Conservation (phyloP, 2,113 vertebrate species). For the Elephantulus edwardii region DNA sequence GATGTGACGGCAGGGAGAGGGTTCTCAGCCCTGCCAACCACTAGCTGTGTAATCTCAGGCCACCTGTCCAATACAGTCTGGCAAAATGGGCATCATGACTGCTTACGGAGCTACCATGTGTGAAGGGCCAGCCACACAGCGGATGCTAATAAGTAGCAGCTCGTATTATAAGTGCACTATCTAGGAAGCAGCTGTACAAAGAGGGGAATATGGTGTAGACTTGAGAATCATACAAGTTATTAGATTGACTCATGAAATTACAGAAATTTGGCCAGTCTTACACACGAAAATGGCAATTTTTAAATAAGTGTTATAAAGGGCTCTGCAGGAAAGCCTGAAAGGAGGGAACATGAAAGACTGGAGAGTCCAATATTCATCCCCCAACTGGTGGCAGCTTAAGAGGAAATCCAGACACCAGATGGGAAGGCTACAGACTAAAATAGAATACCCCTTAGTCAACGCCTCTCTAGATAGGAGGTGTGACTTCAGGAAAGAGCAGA, state of each 20-base stretch:
- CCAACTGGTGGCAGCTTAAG: slow-evolving; percentile 8
- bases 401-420: slow-evolving; percentile 56
- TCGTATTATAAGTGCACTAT: neutral
- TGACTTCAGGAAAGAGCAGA: slow-evolving; percentile 49
- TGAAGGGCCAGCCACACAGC: neutral
- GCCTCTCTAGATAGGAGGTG: slow-evolving; percentile 1
- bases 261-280: slow-evolving; percentile 3
- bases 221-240: neutral
- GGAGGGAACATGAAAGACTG: slow-evolving; percentile 27
- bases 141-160: neutral
- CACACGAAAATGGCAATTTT: slow-evolving; percentile 5
- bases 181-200: neutral
- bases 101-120: neutral
- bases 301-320: slow-evolving; percentile 34
- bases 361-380: neutral
- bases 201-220: neutral
- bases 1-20: neutral
- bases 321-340: slow-evolving; percentile 34
- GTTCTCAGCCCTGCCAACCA: neutral
- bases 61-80: neutral
- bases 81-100: neutral
- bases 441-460: slow-evolving; percentile 27
- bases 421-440: slow-evolving; percentile 49
- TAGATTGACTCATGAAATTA: neutral
- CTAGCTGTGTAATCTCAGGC: neutral